Conservation (phyloP, 2,888 invertebrate species). For the Troglohyphantes excavatus region DNA sequence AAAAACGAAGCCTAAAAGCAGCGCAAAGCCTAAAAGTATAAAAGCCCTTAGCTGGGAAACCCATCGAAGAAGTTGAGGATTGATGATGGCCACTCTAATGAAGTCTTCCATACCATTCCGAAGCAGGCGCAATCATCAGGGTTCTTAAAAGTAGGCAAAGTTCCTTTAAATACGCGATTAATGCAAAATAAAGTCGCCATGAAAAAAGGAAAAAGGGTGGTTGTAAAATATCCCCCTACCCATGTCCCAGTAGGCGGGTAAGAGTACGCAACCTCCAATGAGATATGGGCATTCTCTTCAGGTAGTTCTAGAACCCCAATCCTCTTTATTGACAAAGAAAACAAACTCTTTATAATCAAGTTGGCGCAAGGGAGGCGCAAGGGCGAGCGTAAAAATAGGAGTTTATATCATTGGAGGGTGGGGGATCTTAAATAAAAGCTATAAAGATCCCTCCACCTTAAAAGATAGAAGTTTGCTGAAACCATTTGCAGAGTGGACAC, state of each 20-base stretch:
- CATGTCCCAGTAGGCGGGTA: constrained; percentile 63
- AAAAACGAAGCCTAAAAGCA: background rate
- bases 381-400: constrained; percentile 65
- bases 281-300: background rate
- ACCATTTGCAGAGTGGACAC: constrained; percentile 8
- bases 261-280: constrained; percentile 33
- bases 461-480: constrained; percentile 29
- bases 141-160: constrained; percentile 53
- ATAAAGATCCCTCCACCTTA: constrained; percentile 43
- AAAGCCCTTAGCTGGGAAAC: constrained; percentile 2
- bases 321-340: constrained; percentile 64
- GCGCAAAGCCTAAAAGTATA: constrained; percentile 1
- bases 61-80: constrained; percentile 36
- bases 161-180: constrained; percentile 69
- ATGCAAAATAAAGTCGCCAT: constrained; percentile 66
- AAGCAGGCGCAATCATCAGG: constrained; percentile 20
- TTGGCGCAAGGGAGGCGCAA: constrained; percentile 40
- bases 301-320: background rate
- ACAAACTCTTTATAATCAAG: constrained; percentile 71
- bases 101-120: constrained; percentile 26
- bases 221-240: constrained; percentile 65
- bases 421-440: constrained; percentile 49
- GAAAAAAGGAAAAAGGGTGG: constrained; percentile 46
- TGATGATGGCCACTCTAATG: constrained; percentile 32
- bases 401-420: constrained; percentile 56